A percentile compares a stretch with the other conserved stretches of the same genome.
These are phyloP conservation scores for Dromaius novaehollandiae DNA, from an alignment of 2,113 vertebrate species.

Conservation along the genomic window DNA sequence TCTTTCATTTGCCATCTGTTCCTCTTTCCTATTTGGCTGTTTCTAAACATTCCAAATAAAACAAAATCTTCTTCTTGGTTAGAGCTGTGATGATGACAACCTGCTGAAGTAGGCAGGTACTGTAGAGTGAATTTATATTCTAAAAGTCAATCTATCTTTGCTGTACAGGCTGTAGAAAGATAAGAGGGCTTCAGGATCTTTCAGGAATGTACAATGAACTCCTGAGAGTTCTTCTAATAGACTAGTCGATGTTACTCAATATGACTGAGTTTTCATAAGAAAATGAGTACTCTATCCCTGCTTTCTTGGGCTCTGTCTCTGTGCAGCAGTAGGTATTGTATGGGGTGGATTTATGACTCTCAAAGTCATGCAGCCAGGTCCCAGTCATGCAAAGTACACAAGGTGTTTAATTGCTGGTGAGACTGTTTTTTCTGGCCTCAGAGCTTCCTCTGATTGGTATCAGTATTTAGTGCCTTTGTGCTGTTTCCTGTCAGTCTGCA, in stretches of 20 bases:
- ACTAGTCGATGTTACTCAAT: neutral
- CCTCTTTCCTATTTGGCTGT: neutral
- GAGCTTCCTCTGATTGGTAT: neutral
- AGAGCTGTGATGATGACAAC: neutral
- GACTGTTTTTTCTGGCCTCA: neutral
- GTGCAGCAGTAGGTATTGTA: neutral
- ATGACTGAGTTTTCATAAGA: neutral
- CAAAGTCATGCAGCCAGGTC: neutral
- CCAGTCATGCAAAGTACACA: neutral
- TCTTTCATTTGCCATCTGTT: conserved; percentile 5
- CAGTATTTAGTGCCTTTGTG: neutral
- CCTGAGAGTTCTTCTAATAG: neutral
- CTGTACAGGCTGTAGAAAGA: neutral
- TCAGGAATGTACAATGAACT: neutral
- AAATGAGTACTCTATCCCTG: neutral
- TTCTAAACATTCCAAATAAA: neutral
- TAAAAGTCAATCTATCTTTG: neutral
- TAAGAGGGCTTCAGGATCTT: neutral
- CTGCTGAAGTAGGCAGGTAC: rapidly evolving
- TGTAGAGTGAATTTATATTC: neutral
- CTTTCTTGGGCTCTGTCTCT: neutral
- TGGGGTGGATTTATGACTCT: neutral
- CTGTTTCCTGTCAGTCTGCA: neutral
- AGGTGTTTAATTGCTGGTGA: neutral
- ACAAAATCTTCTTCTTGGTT: neutral